Evolutionary conservation across 2,888 invertebrate genomes (phyloP).

Genomic region (Noctua fimbriata): DNA sequence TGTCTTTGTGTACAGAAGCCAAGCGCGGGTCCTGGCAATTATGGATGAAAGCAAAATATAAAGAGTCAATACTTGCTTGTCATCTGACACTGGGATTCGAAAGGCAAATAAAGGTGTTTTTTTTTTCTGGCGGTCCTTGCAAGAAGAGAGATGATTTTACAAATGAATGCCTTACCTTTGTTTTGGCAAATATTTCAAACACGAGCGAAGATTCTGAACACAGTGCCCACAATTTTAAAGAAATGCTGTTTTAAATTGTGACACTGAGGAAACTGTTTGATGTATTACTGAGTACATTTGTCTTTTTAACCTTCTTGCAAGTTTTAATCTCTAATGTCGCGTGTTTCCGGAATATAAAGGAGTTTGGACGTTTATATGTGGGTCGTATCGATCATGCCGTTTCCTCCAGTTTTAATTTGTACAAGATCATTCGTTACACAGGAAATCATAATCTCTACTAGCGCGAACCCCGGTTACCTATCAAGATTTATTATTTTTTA

Average conservation of each 20-base stretch:
- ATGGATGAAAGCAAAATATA: conserved; percentile 52
- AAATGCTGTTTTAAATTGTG: not conserved
- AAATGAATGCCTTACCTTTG: not conserved
- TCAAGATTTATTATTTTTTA: conserved; percentile 79
- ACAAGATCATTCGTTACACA: conserved; percentile 72
- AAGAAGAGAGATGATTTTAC: conserved; percentile 28
- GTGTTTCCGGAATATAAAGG: conserved; percentile 54
- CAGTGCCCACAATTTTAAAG: not conserved
- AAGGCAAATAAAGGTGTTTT: conserved; percentile 36
- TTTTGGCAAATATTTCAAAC: not conserved
- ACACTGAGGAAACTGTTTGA: not conserved
- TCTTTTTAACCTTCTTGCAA: conserved; percentile 39
- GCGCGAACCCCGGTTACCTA: conserved; percentile 74
- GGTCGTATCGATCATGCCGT: conserved; percentile 58
- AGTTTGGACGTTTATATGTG: conserved; percentile 54
- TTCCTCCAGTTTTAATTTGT: conserved; percentile 66
- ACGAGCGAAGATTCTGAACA: not conserved
- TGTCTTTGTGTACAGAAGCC: conserved; percentile 50
- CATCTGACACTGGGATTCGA: conserved; percentile 35
- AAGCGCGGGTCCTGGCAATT: conserved; percentile 51
- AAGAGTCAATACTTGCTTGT: conserved; percentile 59
- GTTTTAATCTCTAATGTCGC: conserved; percentile 44
- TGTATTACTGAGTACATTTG: conserved; percentile 10
- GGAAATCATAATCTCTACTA: conserved; percentile 73
- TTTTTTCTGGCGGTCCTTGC: conserved; percentile 15